Conservation (phyloP, 2,888 invertebrate genomes). For the Phortica magna region DNA sequence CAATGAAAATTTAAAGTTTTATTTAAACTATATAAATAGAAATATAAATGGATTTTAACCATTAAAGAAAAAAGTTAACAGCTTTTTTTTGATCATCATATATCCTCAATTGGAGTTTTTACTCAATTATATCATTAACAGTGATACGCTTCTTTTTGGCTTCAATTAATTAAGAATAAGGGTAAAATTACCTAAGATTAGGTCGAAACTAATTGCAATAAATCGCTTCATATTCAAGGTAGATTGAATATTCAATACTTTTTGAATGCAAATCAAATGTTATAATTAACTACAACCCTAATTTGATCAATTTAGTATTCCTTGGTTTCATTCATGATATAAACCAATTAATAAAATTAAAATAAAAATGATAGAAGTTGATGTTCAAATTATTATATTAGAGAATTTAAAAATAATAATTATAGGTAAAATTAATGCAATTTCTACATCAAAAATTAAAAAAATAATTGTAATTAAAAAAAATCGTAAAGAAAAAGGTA, state of each 20-base stretch:
- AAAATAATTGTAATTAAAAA: no score
- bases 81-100: conserved; percentile 80
- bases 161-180: conserved; percentile 80
- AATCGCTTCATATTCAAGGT: conserved; percentile 78
- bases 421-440: conserved; percentile 82
- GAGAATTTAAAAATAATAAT: conserved; percentile 77
- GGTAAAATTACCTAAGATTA: conserved; percentile 76
- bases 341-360: conserved; percentile 80
- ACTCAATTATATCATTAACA: conserved; percentile 65
- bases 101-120: conserved; percentile 81
- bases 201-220: conserved; percentile 80
- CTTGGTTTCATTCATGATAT: conserved; percentile 81
- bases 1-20: conserved; percentile 85
- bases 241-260: conserved; percentile 81
- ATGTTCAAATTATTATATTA: conserved; percentile 66
- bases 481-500: no score
- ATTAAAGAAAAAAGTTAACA: conserved; percentile 82
- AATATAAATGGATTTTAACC: conserved; percentile 64
- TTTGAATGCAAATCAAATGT: conserved; percentile 78
- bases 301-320: conserved; percentile 81
- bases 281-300: conserved; percentile 64
- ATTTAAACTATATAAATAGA: conserved; percentile 80
- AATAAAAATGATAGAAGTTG: conserved; percentile 77
- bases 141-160: no score
- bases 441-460: no score